These are phyloP conservation scores for Nannoperca australis DNA, from an alignment of 2,797 vertebrate species.

Conservation along the genomic window DNA sequence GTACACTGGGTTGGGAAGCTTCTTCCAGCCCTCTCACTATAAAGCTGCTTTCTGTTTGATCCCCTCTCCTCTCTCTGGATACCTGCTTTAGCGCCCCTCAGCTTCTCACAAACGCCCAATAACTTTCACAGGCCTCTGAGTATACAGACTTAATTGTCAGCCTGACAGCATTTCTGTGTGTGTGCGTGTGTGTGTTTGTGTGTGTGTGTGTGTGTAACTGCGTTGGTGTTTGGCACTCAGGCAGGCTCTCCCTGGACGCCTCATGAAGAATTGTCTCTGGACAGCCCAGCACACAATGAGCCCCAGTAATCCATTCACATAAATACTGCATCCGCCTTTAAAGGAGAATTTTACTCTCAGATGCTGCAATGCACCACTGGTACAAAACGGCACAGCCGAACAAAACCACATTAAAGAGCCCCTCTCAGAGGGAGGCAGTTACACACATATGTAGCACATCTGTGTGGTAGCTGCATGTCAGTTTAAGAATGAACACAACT, in stretches of 20 bases:
- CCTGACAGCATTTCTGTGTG: constrained; percentile 26
- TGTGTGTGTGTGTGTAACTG: constrained; percentile 12
- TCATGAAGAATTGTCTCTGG: constrained; percentile 68
- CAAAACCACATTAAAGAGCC: constrained; percentile 28
- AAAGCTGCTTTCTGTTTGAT: constrained; percentile 35
- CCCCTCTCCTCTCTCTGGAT: constrained; percentile 1
- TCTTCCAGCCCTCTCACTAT: constrained; percentile 3
- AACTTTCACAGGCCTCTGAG: constrained; percentile 37
- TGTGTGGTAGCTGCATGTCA: background rate
- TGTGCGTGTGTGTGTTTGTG: constrained; percentile 28
- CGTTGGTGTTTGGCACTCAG: constrained; percentile 29
- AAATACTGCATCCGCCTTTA: constrained; percentile 69
- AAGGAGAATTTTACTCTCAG: constrained; percentile 51
- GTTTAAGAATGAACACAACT: constrained; percentile 7
- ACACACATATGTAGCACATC: background rate
- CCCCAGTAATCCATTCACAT: constrained; percentile 68
- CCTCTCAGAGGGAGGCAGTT: background rate
- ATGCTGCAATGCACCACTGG: constrained; percentile 67
- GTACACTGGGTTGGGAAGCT: constrained; percentile 10
- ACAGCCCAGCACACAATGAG: constrained; percentile 63
- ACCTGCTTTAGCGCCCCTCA: constrained; percentile 29
- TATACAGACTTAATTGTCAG: constrained; percentile 48
- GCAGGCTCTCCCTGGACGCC: constrained; percentile 48
- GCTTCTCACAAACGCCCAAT: constrained; percentile 33
- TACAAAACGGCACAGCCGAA: constrained; percentile 32